Evolutionary conservation across 2,113 vertebrate species (phyloP).

Genomic region (Xiphorhynchus elegans): DNA sequence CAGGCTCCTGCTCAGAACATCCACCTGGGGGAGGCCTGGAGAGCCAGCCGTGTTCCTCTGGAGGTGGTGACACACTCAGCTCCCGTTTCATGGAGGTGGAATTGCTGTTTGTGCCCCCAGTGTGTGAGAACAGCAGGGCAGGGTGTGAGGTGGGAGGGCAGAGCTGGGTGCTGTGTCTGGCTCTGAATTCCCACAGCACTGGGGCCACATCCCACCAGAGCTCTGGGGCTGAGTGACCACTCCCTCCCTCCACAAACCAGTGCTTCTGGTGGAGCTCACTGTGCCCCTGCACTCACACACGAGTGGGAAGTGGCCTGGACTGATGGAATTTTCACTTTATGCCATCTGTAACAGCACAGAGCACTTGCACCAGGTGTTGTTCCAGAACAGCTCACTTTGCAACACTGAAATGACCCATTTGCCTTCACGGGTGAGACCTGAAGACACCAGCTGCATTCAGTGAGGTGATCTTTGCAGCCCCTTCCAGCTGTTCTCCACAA

Average conservation of each 20-base stretch:
- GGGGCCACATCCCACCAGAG: background rate
- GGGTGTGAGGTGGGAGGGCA: background rate
- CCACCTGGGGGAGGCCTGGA: background rate
- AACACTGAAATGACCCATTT: background rate
- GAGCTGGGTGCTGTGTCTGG: background rate
- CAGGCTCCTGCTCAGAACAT: background rate
- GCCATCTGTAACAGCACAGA: background rate
- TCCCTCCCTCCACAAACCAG: background rate
- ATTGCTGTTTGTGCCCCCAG: fast-evolving
- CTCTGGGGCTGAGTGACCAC: fast-evolving
- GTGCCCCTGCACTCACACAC: background rate
- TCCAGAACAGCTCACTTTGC: background rate
- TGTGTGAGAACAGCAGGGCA: background rate
- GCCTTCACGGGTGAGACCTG: background rate
- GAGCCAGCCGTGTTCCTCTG: background rate
- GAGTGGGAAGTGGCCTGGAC: fast-evolving
- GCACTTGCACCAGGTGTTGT: background rate
- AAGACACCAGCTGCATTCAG: background rate
- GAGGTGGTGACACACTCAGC: background rate
- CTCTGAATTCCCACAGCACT: fast-evolving
- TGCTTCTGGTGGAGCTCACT: fast-evolving
- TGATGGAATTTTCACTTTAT: background rate
- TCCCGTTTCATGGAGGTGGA: background rate
- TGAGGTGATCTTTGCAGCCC: background rate
- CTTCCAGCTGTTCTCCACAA: background rate